Evolutionary conservation across 2,113 vertebrate species (phyloP), one percentile per base, ranked within the genome.

Genomic region (Enhydra lutris): DNA sequence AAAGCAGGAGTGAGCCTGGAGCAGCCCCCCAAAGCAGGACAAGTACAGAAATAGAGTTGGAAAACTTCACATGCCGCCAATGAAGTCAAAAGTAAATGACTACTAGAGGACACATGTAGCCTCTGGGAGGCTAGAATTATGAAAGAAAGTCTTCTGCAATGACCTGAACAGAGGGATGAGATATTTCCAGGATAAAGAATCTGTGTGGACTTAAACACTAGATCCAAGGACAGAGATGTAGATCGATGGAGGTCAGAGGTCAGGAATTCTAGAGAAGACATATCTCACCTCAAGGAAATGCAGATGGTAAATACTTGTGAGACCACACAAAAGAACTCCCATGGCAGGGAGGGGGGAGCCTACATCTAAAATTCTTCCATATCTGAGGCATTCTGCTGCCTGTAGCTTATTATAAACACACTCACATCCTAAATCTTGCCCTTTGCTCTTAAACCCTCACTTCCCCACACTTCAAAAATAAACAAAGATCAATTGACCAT

Each of bases 311-410:
- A 52, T 26, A 34, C 10, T 8, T 31, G 21, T 1, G 36, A 34
- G 6, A 55, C 91, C 15, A 71, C 9, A 31, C 36, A 42, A 17
- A 55, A 57, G 20, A 34, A 45, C 5, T 2, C 14, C 7, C 12
- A 39, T 2, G 50, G 21, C 7, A 12, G 11, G 6, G 52, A 0
- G 15, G 3, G 55, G 1, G 67, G 0, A 29, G 13, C 1, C 10
- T n/a, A 24, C 0, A 71, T 61, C 71, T 34, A 61, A 87, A 86
- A 65, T 42, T 74, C 6, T 80, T 36, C 34, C 8, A 14, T 61
- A 7, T 67, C 8, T 78, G 59, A 76, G 20, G 18, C 29, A 69
- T 76, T 78, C 6, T 13, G 42, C 4, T 52, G 4, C 13, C 15
- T 65, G 34, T 0, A 45, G 76, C 45, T 8, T 29, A 85, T 0